phyloP scores from a whole-genome alignment of 2,888 invertebrate species.

The Apotomis capreana region DNA sequence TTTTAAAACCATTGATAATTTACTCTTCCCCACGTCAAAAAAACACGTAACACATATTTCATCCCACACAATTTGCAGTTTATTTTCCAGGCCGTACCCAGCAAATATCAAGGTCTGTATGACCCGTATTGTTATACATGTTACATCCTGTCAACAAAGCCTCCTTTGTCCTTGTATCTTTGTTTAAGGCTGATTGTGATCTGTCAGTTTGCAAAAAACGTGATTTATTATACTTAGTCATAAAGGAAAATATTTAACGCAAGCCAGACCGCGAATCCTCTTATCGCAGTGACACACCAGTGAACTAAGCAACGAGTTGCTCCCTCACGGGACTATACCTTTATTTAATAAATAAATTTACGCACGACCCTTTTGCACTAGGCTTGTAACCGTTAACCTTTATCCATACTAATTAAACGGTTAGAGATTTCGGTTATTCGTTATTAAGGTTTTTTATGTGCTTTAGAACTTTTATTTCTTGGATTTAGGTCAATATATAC shows the following conservation, averaged over 20 bases:
- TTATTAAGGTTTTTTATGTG: too few relatives aligned
- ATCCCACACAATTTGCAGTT: not conserved
- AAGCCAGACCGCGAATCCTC: constrained; percentile 1
- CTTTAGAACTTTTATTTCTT: too few relatives aligned
- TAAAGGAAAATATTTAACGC: constrained; percentile 16
- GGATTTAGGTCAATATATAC: too few relatives aligned
- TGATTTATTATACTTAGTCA: constrained; percentile 30
- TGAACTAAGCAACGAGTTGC: constrained; percentile 21
- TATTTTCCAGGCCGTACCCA: not conserved
- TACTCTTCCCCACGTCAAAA: too few relatives aligned
- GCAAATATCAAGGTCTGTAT: not conserved
- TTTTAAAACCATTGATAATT: too few relatives aligned
- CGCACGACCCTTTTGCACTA: too few relatives aligned
- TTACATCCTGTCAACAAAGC: constrained; percentile 35
- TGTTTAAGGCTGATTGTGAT: constrained; percentile 38
- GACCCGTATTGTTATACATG: constrained; percentile 5
- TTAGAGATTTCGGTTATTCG: too few relatives aligned
- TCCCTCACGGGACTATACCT: constrained; percentile 7
- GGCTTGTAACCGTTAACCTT: too few relatives aligned
- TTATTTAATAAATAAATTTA: not conserved
- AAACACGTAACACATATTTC: too few relatives aligned
- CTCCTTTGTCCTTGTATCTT: constrained; percentile 33
- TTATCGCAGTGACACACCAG: constrained; percentile 24
- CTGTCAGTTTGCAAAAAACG: constrained; percentile 32
- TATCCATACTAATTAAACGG: too few relatives aligned